Percentiles rank a stretch among this genome's conserved stretches.
Evolutionary conservation across 2,888 invertebrate genomes (phyloP).

Genomic region (Cataglyphis livida): DNA sequence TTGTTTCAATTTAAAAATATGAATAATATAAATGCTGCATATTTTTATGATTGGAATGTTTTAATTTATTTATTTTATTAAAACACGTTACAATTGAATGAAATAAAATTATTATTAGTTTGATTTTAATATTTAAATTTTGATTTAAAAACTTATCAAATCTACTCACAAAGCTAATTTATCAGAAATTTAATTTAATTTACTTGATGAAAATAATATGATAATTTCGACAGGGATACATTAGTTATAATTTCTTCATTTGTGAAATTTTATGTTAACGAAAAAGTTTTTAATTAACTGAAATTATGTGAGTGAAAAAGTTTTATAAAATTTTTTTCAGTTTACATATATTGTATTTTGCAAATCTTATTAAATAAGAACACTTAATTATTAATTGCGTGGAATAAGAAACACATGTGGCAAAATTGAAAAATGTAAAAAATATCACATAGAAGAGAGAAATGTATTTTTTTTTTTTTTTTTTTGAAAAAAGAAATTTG

Average conservation of each 20-base stretch:
- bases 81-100: background rate
- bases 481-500: too few species aligned
- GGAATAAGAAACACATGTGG: background rate
- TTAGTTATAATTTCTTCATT: background rate
- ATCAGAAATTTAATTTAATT: background rate
- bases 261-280: background rate
- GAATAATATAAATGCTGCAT: background rate
- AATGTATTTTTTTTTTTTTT: background rate
- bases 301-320: too few species aligned
- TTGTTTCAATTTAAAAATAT: background rate
- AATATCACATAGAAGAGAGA: background rate
- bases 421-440: background rate
- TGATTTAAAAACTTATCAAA: background rate
- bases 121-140: slow-evolving; percentile 1
- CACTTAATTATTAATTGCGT: background rate
- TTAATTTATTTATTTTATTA: background rate
- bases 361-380: background rate
- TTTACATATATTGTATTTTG: background rate
- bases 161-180: background rate
- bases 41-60: background rate
- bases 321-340: background rate
- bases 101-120: background rate
- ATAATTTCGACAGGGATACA: background rate
- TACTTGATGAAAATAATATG: background rate
- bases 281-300: background rate